phyloP scores from a whole-genome alignment of 2,113 vertebrate species.

The Gymnogyps californianus region DNA sequence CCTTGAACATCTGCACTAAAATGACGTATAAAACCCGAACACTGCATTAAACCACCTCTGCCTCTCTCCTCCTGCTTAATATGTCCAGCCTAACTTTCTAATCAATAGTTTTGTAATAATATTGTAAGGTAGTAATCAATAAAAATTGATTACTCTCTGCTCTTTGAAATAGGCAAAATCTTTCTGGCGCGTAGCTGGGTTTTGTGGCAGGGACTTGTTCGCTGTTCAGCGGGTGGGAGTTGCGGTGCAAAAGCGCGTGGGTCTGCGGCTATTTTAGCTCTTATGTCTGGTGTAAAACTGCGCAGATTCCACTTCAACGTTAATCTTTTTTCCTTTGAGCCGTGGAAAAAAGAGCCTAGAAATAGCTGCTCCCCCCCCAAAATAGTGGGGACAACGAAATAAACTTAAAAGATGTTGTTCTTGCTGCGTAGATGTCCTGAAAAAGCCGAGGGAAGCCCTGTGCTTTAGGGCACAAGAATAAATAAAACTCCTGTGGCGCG shows the following conservation, averaged over 20 bases:
- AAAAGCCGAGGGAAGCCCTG: neutral
- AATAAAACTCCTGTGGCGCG: neutral
- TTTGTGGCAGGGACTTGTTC: neutral
- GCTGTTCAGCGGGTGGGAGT: neutral
- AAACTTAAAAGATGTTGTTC: neutral
- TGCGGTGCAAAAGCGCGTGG: neutral
- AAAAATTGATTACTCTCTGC: neutral
- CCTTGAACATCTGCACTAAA: neutral
- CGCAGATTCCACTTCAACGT: neutral
- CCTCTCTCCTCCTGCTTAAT: neutral
- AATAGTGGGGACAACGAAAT: neutral
- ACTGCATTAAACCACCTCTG: neutral
- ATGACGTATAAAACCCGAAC: fast-evolving
- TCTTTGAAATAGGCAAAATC: neutral
- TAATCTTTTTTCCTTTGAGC: neutral
- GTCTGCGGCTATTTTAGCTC: neutral
- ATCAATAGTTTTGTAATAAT: neutral
- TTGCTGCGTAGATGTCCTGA: fast-evolving
- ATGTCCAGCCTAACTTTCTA: neutral
- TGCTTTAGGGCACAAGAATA: too few relatives aligned
- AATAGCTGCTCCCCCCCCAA: neutral
- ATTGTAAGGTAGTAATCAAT: too few relatives aligned
- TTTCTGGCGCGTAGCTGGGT: fast-evolving
- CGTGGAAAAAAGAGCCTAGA: neutral
- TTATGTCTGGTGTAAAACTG: neutral